Base-by-base conservation (phyloP, 37 sponge, comb jelly and placozoan genomes). In the Trichoplax adhaerens region DNA sequence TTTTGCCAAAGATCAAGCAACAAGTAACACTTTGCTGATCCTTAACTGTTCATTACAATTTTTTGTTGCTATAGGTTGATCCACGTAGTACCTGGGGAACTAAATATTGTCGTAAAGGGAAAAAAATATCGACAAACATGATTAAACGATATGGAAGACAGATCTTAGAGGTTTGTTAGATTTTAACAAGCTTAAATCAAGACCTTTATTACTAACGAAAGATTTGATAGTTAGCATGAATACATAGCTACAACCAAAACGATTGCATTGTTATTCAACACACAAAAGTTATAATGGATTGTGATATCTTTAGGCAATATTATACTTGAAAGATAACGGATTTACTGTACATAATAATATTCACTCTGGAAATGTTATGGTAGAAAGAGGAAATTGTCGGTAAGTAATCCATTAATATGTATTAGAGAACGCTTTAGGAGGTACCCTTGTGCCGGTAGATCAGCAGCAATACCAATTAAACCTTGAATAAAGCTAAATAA, bases 311-410 rank as follows among this genome's bases (percentile, higher is more conserved):
- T 63, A 79, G 80, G 85, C 74, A 0, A 2, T 84, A 5, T 3
- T 47, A 57, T 73, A 73, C 53, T 75, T 84, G 50, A 74, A 80
- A 66, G 50, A 49, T 5, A 57, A 72, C 66, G 85, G 81, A 48
- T 81, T 84, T 58, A 69, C 77, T 53, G 75, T 75, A 54, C 48
- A 77, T 54, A 78, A 78, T 2, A 73, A 84, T n/a, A 46, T 84
- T 47, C 85, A 84, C 58, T 65, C 69, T 61, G 85, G 85, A 1
- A 84, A 84, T 68, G 70, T 80, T 54, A 75, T 81, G 54, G 60
- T 84, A n/a, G 74, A 81, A 2, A 75, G 59, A 8, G 63, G 62
- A 5, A 8, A 62, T 5, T 84, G 85, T 54, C 66, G 65, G 81
- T 81, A 48, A 70, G 73, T 61, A 57, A 12, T 60, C 10, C 12